Percentiles rank a stretch among this genome's conserved stretches.
Conservation (phyloP, 2,797 vertebrate genomes). For the Karalla daura region DNA sequence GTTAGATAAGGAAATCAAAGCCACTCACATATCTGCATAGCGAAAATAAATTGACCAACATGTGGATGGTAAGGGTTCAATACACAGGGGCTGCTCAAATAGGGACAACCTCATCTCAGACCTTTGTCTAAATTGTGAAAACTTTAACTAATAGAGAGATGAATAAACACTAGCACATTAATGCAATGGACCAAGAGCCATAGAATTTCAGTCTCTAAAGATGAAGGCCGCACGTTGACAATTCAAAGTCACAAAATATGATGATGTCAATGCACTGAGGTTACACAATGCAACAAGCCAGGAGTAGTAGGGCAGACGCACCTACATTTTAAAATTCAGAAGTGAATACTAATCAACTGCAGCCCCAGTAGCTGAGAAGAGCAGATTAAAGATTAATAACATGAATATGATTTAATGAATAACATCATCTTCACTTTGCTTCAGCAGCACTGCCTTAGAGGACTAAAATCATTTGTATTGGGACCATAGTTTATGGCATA, state of each 20-base stretch:
- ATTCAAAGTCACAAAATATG: neutral
- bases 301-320: neutral
- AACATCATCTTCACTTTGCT: constrained; percentile 21
- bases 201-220: neutral
- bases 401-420: constrained; percentile 43
- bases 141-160: neutral
- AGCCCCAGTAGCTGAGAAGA: constrained; percentile 9
- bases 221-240: neutral
- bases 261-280: too few species aligned
- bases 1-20: neutral
- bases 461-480: too few species aligned
- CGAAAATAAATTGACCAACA: neutral
- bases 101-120: neutral
- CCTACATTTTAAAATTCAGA: constrained; percentile 31
- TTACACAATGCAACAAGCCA: too few species aligned
- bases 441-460: constrained; percentile 8
- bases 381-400: constrained; percentile 41
- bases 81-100: neutral
- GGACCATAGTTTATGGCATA: too few species aligned
- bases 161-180: too few species aligned
- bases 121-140: too few species aligned
- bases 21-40: neutral
- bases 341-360: constrained; percentile 42
- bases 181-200: neutral
- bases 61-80: neutral